phyloP scores from a whole-genome alignment of 2,888 invertebrate species.

The Brassicogethes aeneus region DNA sequence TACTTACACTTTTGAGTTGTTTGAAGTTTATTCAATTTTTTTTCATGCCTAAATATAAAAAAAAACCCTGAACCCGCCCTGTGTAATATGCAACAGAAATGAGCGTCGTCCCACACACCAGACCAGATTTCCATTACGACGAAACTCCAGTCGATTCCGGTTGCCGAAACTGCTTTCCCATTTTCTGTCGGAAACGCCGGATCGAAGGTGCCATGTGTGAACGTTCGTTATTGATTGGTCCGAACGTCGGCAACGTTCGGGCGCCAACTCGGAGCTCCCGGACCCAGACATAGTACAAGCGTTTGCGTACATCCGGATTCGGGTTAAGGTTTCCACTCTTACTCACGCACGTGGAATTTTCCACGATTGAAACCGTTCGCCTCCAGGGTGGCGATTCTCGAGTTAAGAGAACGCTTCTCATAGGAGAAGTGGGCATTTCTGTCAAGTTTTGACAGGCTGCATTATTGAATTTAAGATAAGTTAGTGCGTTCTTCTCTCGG shows the following conservation, averaged over 20 bases:
- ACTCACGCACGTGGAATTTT: conserved; percentile 1
- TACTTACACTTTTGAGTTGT: too few relatives aligned
- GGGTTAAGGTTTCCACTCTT: conserved; percentile 9
- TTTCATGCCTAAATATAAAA: too few relatives aligned
- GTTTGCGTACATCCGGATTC: conserved; percentile 26
- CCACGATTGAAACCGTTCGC: too few relatives aligned
- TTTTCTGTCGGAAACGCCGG: background rate
- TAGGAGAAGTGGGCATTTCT: too few relatives aligned
- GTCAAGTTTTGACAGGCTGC: too few relatives aligned
- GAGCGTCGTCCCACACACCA: background rate
- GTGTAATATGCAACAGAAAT: too few relatives aligned
- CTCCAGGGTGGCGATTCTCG: too few relatives aligned
- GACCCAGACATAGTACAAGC: conserved; percentile 31
- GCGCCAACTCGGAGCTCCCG: conserved; percentile 20
- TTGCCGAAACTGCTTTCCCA: background rate
- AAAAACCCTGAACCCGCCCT: too few relatives aligned
- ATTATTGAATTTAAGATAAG: too few relatives aligned
- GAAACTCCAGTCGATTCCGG: background rate
- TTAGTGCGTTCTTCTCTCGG: too few relatives aligned
- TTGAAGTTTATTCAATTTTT: too few relatives aligned
- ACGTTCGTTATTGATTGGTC: conserved; percentile 7
- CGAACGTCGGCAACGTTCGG: conserved; percentile 10
- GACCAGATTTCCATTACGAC: background rate
- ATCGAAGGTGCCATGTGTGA: background rate
- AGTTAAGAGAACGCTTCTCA: too few relatives aligned